These are phyloP conservation scores for Watersipora subatra DNA, from an alignment of 1,140 invertebrate genomes.

Conservation along the genomic window DNA sequence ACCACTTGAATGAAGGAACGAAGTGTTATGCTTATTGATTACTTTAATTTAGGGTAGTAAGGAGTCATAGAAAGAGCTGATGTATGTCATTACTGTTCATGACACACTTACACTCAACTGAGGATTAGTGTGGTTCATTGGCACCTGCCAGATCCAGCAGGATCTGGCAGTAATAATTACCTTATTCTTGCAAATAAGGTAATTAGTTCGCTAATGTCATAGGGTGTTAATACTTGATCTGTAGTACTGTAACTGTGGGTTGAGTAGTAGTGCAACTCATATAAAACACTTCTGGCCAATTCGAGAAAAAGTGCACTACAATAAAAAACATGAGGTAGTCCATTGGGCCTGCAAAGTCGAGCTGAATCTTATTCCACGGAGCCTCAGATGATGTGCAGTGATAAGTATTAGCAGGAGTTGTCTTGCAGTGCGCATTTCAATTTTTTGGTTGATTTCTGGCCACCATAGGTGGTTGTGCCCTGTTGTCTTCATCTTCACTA, in stretches of 20 bases:
- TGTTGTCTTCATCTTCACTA: background rate
- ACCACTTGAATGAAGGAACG: background rate
- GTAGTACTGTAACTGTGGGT: background rate
- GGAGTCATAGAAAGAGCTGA: background rate
- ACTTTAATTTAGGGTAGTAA: background rate
- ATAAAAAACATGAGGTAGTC: no score
- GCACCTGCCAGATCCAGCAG: background rate
- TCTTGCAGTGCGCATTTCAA: background rate
- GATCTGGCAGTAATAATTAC: background rate
- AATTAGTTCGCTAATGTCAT: no score
- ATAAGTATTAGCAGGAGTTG: background rate
- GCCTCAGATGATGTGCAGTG: background rate
- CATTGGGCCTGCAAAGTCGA: background rate
- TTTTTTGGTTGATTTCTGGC: background rate
- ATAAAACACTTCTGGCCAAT: background rate
- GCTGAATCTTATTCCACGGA: background rate
- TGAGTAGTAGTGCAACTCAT: background rate
- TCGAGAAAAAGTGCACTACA: background rate
- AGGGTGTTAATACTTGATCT: background rate
- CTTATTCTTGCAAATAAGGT: no score
- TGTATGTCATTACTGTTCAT: background rate
- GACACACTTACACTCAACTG: background rate
- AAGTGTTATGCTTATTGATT: background rate
- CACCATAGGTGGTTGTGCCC: background rate
- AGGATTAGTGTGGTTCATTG: background rate